Conservation (phyloP, 2,888 invertebrate genomes). For the Drosophila pegasa region DNA sequence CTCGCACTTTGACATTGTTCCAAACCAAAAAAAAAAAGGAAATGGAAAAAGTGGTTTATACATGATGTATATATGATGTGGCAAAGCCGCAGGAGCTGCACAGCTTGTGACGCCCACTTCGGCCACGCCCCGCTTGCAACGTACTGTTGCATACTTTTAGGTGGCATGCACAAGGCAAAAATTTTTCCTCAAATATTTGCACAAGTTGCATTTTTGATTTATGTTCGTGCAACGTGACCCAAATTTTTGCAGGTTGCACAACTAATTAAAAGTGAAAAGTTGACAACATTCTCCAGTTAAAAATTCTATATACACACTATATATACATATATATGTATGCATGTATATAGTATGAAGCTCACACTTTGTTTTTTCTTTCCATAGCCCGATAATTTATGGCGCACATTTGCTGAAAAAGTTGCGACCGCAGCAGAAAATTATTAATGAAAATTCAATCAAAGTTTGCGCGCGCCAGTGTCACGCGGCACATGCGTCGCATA, state of each 20-base stretch:
- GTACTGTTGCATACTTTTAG: slow-evolving; percentile 60
- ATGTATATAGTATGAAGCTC: slow-evolving; percentile 9
- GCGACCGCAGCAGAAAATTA: slow-evolving; percentile 63
- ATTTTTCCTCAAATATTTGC: slow-evolving; percentile 65
- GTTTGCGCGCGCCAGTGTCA: slow-evolving; percentile 38
- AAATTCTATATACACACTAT: slow-evolving; percentile 27
- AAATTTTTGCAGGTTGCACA: slow-evolving; percentile 60
- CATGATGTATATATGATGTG: neutral
- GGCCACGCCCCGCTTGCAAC: slow-evolving; percentile 31
- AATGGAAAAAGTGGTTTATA: too few relatives aligned
- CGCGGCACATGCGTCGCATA: slow-evolving; percentile 37
- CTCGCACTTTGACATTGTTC: slow-evolving; percentile 12
- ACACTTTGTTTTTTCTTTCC: slow-evolving; percentile 12
- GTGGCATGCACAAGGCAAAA: slow-evolving; percentile 46
- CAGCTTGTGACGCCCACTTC: slow-evolving; percentile 20
- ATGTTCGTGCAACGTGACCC: slow-evolving; percentile 64
- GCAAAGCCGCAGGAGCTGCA: slow-evolving; percentile 32
- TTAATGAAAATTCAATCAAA: slow-evolving; percentile 76
- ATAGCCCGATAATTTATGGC: slow-evolving; percentile 60
- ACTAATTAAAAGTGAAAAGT: slow-evolving; percentile 79
- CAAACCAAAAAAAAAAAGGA: neutral
- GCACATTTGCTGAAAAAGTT: slow-evolving; percentile 54
- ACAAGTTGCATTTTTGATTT: slow-evolving; percentile 70
- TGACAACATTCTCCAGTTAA: slow-evolving; percentile 70
- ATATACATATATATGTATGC: slow-evolving; percentile 24